Conservation (phyloP, 2,888 invertebrate species). For the Drosophila picticornis region DNA sequence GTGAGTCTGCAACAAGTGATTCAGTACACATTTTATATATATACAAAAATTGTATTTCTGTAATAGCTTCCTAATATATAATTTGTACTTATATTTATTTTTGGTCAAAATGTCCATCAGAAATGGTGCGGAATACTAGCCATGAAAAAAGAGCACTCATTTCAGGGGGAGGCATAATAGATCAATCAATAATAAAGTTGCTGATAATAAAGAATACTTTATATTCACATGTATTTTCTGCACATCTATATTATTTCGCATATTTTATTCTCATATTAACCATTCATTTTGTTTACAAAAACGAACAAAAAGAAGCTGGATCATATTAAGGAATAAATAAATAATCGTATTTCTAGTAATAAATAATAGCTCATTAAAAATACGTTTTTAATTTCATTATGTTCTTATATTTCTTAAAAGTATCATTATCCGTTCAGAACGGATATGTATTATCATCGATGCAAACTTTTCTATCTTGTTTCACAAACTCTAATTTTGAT, state of each 20-base stretch:
- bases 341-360: conserved; percentile 10
- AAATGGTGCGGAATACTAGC: not conserved
- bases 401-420: not conserved
- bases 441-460: not conserved
- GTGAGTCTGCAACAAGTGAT: not conserved
- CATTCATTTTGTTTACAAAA: conserved; percentile 62
- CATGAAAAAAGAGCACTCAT: not conserved
- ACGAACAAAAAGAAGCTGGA: conserved; percentile 40
- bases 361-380: not conserved
- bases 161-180: not conserved
- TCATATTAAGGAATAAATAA: conserved; percentile 65
- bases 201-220: not conserved
- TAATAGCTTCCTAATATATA: not conserved
- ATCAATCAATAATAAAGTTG: not conserved
- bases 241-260: conserved; percentile 11
- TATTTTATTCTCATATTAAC: conserved; percentile 44
- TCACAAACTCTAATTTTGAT: not conserved
- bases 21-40: not conserved
- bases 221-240: not conserved
- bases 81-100: not conserved
- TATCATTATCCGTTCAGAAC: not conserved
- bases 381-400: too few relatives aligned
- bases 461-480: not conserved
- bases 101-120: not conserved
- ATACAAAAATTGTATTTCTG: not conserved